These are phyloP conservation scores for Ivindomyrus marchei DNA, from an alignment of 2,113 vertebrate species.

Conservation along the genomic window DNA sequence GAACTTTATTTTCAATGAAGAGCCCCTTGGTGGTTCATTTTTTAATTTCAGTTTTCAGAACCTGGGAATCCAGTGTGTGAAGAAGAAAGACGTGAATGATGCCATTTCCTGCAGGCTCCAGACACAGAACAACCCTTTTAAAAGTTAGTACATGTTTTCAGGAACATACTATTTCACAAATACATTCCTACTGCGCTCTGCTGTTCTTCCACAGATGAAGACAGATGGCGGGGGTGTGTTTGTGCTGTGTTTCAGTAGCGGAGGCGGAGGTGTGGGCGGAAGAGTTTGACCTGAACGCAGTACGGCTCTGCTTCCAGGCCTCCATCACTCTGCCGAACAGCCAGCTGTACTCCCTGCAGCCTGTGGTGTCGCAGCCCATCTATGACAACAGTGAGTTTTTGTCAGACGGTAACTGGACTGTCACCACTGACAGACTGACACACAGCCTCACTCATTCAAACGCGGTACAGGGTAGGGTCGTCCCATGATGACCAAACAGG, in stretches of 20 bases:
- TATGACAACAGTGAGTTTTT: conserved; percentile 82
- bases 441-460: background rate
- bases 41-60: conserved; percentile 75
- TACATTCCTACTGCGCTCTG: background rate
- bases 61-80: conserved; percentile 87
- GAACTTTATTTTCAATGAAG: background rate
- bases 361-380: conserved; percentile 81
- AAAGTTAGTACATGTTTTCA: conserved; percentile 57
- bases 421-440: too few relatives aligned
- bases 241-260: conserved; percentile 52
- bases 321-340: conserved; percentile 63
- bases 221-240: background rate
- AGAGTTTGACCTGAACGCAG: conserved; percentile 83
- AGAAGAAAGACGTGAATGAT: conserved; percentile 83
- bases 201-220: background rate
- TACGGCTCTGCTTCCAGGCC: conserved; percentile 86
- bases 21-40: background rate
- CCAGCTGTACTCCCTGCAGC: conserved; percentile 56
- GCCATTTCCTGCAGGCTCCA: conserved; percentile 76
- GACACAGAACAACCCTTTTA: conserved; percentile 82
- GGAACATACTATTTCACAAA: background rate
- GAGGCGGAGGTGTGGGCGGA: conserved; percentile 74
- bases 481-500: background rate
- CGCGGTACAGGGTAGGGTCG: background rate
- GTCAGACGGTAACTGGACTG: background rate